phyloP scores from a whole-genome alignment of 2,888 invertebrate genomes.

The Augochlorella aurata region DNA sequence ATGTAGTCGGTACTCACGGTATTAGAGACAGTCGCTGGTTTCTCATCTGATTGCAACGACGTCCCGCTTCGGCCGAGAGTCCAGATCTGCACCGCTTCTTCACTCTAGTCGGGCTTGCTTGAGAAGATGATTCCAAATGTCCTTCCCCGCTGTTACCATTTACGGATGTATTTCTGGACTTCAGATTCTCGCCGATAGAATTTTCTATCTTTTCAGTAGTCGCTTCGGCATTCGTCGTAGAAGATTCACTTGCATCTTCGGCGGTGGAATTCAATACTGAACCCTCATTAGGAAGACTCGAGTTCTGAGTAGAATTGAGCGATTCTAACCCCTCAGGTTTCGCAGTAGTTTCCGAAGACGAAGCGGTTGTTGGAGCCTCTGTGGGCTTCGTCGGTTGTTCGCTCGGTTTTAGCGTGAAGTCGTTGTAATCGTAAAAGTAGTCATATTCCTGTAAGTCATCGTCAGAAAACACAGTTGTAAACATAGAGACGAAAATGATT shows the following conservation, averaged over 20 bases:
- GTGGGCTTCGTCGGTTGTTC: constrained; percentile 58
- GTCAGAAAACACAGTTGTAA: neutral
- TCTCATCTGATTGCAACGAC: constrained; percentile 76
- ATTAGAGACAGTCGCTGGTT: constrained; percentile 73
- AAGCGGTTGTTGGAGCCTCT: constrained; percentile 46
- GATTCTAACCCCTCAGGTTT: constrained; percentile 9
- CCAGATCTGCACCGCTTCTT: constrained; percentile 73
- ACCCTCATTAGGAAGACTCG: neutral
- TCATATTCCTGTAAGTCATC: constrained; percentile 86
- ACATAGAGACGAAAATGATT: neutral
- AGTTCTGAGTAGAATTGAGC: constrained; percentile 20
- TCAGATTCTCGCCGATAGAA: neutral
- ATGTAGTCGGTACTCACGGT: constrained; percentile 71
- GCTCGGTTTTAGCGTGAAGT: constrained; percentile 86
- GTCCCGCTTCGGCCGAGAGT: constrained; percentile 74
- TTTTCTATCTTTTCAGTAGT: neutral
- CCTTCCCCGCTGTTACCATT: neutral
- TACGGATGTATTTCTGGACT: constrained; percentile 11
- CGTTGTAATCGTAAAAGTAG: constrained; percentile 88
- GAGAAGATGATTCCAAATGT: neutral
- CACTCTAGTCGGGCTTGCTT: constrained; percentile 14
- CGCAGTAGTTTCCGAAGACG: constrained; percentile 29
- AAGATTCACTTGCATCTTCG: neutral
- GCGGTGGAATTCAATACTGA: neutral
- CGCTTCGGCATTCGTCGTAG: neutral